Conservation (phyloP, 1,140 invertebrate species). For the Drosophila bocki region DNA sequence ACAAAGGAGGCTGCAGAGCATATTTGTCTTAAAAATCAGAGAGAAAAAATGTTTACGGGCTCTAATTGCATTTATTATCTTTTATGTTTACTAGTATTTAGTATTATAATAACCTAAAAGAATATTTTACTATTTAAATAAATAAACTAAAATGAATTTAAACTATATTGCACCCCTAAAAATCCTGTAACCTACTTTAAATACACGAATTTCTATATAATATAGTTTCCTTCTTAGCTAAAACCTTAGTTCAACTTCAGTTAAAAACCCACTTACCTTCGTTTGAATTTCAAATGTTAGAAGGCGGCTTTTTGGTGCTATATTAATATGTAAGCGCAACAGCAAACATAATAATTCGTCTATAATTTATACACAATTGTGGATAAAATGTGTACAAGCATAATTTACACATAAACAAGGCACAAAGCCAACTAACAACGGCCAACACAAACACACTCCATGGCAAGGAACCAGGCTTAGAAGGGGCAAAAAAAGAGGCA, state of each 20-base stretch:
- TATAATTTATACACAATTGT: conserved; percentile 84
- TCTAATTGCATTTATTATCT: not conserved
- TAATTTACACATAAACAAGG: conserved; percentile 83
- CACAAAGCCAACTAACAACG: conserved; percentile 46
- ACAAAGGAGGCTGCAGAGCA: not conserved
- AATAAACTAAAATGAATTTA: not conserved
- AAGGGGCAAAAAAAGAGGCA: not conserved
- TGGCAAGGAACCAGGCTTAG: conserved; percentile 25
- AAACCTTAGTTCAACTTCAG: too few species aligned
- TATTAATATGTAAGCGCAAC: conserved; percentile 71
- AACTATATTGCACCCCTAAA: too few species aligned
- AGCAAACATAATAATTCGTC: conserved; percentile 78
- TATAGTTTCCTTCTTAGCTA: not conserved
- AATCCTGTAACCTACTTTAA: not conserved
- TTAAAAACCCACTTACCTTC: conserved; percentile 3
- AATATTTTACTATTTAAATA: too few species aligned
- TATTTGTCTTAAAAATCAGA: not conserved
- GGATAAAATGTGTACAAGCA: conserved; percentile 82
- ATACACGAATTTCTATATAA: too few species aligned
- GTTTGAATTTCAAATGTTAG: conserved; percentile 65
- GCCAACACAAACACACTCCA: conserved; percentile 37
- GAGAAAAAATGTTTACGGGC: not conserved
- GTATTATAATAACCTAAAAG: too few species aligned
- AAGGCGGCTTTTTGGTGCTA: conserved; percentile 49
- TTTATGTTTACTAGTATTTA: too few species aligned